These are phyloP conservation scores for Chlamydotis undulata DNA, from an alignment of 2,113 vertebrate genomes.

Conservation along the genomic window DNA sequence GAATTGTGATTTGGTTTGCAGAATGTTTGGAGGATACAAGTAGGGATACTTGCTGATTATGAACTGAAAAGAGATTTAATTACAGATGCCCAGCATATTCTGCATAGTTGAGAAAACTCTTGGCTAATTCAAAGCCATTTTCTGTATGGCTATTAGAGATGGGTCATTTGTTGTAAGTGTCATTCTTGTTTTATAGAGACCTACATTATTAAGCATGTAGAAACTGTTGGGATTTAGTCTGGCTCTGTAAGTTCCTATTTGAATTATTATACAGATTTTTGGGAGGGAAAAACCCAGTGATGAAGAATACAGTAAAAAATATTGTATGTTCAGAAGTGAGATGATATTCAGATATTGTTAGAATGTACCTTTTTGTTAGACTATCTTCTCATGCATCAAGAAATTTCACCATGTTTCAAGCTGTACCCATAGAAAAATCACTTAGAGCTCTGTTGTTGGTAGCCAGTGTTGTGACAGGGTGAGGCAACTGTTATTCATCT, in stretches of 20 bases:
- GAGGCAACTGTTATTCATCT: background rate
- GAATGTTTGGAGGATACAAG: background rate
- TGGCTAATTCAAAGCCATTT: background rate
- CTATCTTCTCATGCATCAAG: background rate
- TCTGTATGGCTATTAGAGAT: background rate
- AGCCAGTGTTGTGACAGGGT: background rate
- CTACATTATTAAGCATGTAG: background rate
- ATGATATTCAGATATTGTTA: accelerated
- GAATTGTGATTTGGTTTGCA: background rate
- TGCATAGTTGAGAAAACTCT: background rate
- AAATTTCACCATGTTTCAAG: background rate
- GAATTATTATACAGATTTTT: background rate
- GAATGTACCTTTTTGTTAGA: background rate
- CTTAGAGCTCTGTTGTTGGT: background rate
- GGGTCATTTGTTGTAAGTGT: background rate
- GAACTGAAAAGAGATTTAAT: background rate
- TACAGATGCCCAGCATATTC: background rate
- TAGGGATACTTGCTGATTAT: background rate
- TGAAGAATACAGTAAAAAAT: background rate
- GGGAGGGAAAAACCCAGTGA: background rate
- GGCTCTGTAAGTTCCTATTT: background rate
- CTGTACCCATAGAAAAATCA: background rate
- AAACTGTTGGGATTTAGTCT: background rate
- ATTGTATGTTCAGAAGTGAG: background rate
- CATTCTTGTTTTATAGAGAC: background rate